Evolutionary conservation across 1,140 invertebrate species (phyloP).

Genomic region (Leptestheria dahalacensis): DNA sequence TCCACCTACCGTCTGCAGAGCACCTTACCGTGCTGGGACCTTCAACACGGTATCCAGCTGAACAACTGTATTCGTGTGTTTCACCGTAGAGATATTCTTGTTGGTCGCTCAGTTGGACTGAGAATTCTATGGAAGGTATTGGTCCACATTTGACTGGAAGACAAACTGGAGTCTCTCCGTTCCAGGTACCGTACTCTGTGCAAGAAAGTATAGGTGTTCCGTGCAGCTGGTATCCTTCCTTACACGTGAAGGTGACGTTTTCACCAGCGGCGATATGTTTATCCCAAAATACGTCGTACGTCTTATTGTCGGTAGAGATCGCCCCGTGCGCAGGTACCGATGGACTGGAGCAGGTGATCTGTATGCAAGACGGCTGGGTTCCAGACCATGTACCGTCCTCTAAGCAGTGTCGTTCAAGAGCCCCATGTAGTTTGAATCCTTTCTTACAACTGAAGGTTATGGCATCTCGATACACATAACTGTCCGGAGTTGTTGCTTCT

Average conservation of each 20-base stretch:
- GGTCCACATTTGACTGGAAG: slow-evolving; percentile 17
- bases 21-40: slow-evolving; percentile 22
- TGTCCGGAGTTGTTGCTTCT: neutral
- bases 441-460: slow-evolving; percentile 26
- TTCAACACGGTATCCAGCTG: slow-evolving; percentile 24
- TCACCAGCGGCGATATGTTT: slow-evolving; percentile 13
- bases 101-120: slow-evolving; percentile 15
- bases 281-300: too few species aligned
- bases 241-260: slow-evolving; percentile 23
- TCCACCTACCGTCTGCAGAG: slow-evolving; percentile 24
- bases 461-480: slow-evolving; percentile 1
- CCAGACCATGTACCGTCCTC: slow-evolving; percentile 15
- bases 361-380: slow-evolving; percentile 24
- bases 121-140: too few species aligned
- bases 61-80: slow-evolving; percentile 22
- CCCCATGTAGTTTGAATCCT: slow-evolving; percentile 24
- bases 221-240: slow-evolving; percentile 3
- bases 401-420: slow-evolving; percentile 3
- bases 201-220: neutral
- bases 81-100: slow-evolving; percentile 16
- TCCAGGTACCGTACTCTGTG: slow-evolving; percentile 20
- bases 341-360: slow-evolving; percentile 19
- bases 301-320: too few species aligned
- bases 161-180: slow-evolving; percentile 18
- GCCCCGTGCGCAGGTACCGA: slow-evolving; percentile 7